Conservation (phyloP, 2,113 vertebrate species). For the Mixornis gularis region DNA sequence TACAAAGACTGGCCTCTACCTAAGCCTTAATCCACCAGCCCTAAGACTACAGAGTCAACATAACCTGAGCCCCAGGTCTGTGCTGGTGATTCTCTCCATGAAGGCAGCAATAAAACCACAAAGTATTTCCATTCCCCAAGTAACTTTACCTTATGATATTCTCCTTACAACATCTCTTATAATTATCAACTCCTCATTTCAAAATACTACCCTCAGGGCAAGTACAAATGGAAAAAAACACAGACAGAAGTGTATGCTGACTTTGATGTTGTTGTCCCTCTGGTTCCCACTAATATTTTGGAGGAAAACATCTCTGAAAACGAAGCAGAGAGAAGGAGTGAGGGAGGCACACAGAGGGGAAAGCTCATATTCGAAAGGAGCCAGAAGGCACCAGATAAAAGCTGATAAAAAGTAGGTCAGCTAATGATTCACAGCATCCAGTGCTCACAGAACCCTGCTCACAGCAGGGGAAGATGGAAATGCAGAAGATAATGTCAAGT, state of each 20-base stretch:
- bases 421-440: constrained; percentile 45
- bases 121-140: background rate
- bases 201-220: background rate
- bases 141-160: background rate
- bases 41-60: background rate
- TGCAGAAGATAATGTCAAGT: background rate
- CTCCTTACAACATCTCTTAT: background rate
- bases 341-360: background rate
- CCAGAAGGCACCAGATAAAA: constrained; percentile 56
- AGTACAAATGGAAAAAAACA: constrained; percentile 3
- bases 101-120: background rate
- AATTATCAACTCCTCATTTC: background rate
- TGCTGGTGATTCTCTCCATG: background rate
- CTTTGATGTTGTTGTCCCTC: constrained; percentile 2
- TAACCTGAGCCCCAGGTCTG: background rate
- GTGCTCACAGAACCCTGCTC: background rate
- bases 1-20: background rate
- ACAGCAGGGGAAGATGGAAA: constrained; percentile 15
- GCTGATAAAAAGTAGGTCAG: constrained; percentile 53
- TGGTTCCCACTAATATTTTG: background rate
- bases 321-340: background rate
- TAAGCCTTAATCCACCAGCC: background rate
- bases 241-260: constrained; percentile 1
- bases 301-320: constrained; percentile 40
- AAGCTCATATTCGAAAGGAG: constrained; percentile 25